A percentile compares a stretch with the other conserved stretches of the same genome.
These are phyloP conservation scores for Corythornis cristatus DNA, from an alignment of 2,113 vertebrate genomes.

Conservation along the genomic window DNA sequence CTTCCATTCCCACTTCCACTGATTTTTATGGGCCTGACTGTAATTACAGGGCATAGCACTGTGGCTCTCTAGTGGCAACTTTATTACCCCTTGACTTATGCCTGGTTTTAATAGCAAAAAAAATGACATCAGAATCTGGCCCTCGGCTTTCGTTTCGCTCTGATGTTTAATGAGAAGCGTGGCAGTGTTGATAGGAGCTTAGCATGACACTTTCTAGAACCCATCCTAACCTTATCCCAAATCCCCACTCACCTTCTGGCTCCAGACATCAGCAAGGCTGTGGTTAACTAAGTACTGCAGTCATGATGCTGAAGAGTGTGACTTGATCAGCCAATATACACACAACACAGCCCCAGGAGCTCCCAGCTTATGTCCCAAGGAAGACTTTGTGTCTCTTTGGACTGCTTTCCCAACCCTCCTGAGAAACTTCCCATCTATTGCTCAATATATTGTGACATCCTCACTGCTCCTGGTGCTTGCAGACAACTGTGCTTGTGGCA, in stretches of 20 bases:
- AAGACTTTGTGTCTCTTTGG: neutral
- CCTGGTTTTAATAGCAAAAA: neutral
- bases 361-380: neutral
- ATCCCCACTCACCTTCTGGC: accelerated
- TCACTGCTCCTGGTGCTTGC: accelerated
- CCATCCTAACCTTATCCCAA: neutral
- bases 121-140: neutral
- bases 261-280: neutral
- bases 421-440: neutral
- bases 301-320: neutral
- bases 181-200: neutral
- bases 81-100: neutral
- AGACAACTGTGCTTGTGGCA: accelerated
- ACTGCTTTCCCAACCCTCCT: neutral
- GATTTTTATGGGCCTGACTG: neutral
- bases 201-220: neutral
- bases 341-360: accelerated
- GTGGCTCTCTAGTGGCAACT: neutral
- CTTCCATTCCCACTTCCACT: neutral
- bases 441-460: neutral
- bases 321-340: neutral
- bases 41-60: neutral
- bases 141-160: neutral
- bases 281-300: neutral
- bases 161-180: neutral